These are phyloP conservation scores for Sparidentex hasta DNA, from an alignment of 2,797 vertebrate species.

Conservation along the genomic window DNA sequence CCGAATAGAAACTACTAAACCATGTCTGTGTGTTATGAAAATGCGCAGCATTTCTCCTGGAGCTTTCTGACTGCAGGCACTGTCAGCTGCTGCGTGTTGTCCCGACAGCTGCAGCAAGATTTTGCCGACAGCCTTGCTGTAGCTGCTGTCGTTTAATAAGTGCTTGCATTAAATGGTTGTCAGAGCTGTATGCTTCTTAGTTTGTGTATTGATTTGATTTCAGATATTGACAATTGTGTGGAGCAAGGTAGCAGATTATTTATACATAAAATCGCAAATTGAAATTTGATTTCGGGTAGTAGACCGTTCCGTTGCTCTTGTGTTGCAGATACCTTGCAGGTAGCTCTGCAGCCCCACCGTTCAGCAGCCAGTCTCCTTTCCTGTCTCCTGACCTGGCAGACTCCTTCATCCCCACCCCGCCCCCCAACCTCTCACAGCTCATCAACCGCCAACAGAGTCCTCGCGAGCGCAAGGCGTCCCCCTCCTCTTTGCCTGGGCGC, in stretches of 20 bases:
- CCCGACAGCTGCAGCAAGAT: conserved; percentile 52
- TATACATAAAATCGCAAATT: background rate
- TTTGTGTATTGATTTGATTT: background rate
- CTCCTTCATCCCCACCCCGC: conserved; percentile 88
- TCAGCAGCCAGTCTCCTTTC: conserved; percentile 71
- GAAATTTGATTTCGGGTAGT: conserved; percentile 40
- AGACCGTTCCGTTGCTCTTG: conserved; percentile 76
- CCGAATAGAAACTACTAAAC: background rate
- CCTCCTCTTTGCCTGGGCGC: conserved; percentile 93
- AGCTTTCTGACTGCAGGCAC: background rate
- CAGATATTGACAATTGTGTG: background rate
- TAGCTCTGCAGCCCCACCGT: conserved; percentile 77
- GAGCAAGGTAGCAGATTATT: background rate
- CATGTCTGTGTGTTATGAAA: conserved; percentile 9
- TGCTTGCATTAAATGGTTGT: background rate
- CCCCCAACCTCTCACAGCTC: conserved; percentile 91
- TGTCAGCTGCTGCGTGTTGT: conserved; percentile 39
- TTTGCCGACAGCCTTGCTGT: conserved; percentile 2
- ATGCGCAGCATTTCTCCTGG: conserved; percentile 16
- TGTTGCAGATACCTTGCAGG: conserved; percentile 91
- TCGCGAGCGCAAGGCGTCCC: conserved; percentile 85
- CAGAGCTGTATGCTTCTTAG: background rate
- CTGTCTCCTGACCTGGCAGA: conserved; percentile 63
- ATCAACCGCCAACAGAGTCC: conserved; percentile 86
- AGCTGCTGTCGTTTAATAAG: background rate